Evolutionary conservation across 2,113 vertebrate genomes (phyloP).

Genomic region (Ictidomys tridecemlineatus): DNA sequence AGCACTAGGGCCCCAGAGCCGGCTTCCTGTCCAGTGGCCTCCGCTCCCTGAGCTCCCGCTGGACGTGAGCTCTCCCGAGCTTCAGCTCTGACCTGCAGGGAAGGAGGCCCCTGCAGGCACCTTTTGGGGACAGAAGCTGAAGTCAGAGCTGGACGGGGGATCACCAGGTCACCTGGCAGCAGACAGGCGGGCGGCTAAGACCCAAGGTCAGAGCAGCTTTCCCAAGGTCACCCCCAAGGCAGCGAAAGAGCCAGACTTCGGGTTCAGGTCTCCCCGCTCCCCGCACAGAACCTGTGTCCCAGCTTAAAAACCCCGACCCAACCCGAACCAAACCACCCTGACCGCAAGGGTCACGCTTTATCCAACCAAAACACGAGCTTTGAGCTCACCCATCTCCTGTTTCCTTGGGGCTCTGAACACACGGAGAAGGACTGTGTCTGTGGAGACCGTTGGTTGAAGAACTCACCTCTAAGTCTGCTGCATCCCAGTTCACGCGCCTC

Average conservation of each 20-base stretch:
- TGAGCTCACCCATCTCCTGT: background rate
- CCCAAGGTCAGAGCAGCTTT: background rate
- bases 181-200: background rate
- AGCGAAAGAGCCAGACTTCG: background rate
- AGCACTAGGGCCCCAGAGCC: background rate
- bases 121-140: background rate
- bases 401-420: background rate
- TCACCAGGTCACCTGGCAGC: background rate
- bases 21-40: background rate
- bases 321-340: background rate
- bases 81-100: background rate
- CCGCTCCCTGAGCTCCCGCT: background rate
- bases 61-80: background rate
- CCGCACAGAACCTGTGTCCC: background rate
- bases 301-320: background rate
- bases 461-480: background rate
- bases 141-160: background rate
- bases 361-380: background rate
- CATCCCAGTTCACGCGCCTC: background rate
- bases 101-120: background rate
- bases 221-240: background rate
- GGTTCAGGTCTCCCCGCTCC: background rate
- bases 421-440: background rate
- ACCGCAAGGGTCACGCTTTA: background rate
- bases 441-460: background rate